Percentiles rank a stretch among this genome's conserved stretches.
These are phyloP conservation scores for Dicyrtomina minuta DNA, from an alignment of 2,888 invertebrate genomes.

Conservation along the genomic window DNA sequence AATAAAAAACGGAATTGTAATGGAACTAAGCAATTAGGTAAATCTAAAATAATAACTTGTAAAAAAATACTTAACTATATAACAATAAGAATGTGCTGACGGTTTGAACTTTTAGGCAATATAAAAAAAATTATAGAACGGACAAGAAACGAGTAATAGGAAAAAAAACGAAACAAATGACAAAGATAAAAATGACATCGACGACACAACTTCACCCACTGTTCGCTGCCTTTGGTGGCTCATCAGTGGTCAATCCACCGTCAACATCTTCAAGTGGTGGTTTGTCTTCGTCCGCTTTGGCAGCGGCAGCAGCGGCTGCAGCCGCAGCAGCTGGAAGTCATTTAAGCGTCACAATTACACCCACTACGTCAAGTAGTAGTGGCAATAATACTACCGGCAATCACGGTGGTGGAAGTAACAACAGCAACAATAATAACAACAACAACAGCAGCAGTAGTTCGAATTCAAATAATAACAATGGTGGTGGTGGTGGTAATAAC, in stretches of 20 bases:
- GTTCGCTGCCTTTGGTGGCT: slow-evolving; percentile 47
- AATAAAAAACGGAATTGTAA: too few species aligned
- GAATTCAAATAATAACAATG: slow-evolving; percentile 17
- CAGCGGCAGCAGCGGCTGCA: slow-evolving; percentile 27
- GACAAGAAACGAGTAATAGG: too few species aligned
- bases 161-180: too few species aligned
- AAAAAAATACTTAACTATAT: too few species aligned
- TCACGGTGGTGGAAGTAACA: slow-evolving; percentile 8
- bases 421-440: slow-evolving; percentile 14
- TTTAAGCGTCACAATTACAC: slow-evolving; percentile 47
- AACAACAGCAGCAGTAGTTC: neutral
- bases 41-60: too few species aligned
- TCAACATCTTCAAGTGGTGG: slow-evolving; percentile 16
- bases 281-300: slow-evolving; percentile 7
- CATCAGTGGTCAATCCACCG: slow-evolving; percentile 4
- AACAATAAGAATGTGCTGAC: too few species aligned
- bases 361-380: slow-evolving; percentile 17
- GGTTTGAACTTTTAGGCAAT: too few species aligned
- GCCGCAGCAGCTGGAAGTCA: slow-evolving; percentile 38
- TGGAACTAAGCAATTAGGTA: too few species aligned
- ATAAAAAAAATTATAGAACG: too few species aligned
- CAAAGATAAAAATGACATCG: slow-evolving; percentile 31
- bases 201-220: slow-evolving; percentile 50
- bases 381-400: neutral
- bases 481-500: slow-evolving; percentile 34